Conservation (phyloP, 2,888 invertebrate genomes). For the Sisyra nigra region DNA sequence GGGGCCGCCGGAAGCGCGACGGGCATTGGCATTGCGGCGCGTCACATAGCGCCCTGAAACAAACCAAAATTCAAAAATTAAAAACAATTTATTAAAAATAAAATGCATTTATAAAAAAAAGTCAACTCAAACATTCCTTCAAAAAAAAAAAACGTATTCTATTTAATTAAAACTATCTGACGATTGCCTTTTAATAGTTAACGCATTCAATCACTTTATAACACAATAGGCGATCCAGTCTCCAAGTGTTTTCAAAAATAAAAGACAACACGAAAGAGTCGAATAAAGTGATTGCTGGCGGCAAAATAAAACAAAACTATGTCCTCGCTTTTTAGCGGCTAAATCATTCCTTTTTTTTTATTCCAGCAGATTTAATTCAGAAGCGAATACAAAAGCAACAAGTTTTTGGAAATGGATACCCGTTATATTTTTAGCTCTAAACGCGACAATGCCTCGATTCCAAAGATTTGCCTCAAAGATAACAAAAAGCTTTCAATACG, state of each 20-base stretch:
- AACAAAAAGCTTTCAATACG: no score
- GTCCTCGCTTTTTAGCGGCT: conserved; percentile 1
- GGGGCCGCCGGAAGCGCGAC: conserved; percentile 33
- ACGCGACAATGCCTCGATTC: no score
- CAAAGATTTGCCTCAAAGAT: no score
- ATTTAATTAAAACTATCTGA: conserved; percentile 1
- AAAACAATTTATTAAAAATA: background rate
- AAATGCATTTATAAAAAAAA: no score
- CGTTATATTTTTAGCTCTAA: background rate
- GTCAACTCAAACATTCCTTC: background rate
- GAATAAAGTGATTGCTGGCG: conserved; percentile 4
- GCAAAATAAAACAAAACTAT: conserved; percentile 3
- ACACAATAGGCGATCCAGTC: conserved; percentile 3
- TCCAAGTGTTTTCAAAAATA: conserved; percentile 2
- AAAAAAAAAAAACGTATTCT: background rate
- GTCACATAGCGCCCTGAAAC: conserved; percentile 32
- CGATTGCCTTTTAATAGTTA: background rate
- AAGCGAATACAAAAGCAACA: conserved; percentile 6
- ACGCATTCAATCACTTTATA: background rate
- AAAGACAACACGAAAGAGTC: conserved; percentile 3
- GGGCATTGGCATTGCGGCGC: conserved; percentile 33
- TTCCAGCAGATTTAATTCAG: background rate
- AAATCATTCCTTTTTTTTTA: conserved; percentile 1
- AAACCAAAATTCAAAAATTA: conserved; percentile 12
- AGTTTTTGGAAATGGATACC: conserved; percentile 4